Evolutionary conservation across 2,113 vertebrate genomes (phyloP).

Genomic region (Podilymbus podiceps): DNA sequence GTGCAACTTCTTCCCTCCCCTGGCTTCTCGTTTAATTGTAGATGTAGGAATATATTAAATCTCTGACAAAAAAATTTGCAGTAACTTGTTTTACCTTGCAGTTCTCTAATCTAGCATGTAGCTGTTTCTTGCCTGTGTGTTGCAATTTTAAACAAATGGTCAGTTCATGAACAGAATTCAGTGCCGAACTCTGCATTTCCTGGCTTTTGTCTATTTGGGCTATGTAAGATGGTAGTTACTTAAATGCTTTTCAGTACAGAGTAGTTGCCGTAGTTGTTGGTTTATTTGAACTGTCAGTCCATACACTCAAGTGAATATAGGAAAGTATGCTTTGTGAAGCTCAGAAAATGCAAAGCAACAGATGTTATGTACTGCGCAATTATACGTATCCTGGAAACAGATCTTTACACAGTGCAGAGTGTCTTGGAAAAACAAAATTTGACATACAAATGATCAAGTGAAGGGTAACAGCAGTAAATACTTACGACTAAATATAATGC

Average conservation of each 20-base stretch:
- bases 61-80: neutral
- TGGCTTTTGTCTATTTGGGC: neutral
- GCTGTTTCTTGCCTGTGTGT: neutral
- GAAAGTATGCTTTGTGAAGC: conserved; percentile 40
- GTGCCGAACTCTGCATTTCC: neutral
- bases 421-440: conserved; percentile 76
- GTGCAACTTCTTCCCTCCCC: neutral
- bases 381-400: conserved; percentile 78
- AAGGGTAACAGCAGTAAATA: conserved; percentile 70
- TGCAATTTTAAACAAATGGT: neutral
- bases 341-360: conserved; percentile 75
- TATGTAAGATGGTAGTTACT: neutral
- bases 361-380: conserved; percentile 74
- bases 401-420: conserved; percentile 68
- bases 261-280: neutral
- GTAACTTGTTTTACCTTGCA: neutral
- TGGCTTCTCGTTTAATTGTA: neutral
- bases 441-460: conserved; percentile 65
- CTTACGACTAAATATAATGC: conserved; percentile 49
- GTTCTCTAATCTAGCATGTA: neutral
- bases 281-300: conserved; percentile 60
- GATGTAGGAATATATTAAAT: neutral
- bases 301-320: conserved; percentile 23
- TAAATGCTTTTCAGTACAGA: neutral
- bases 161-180: neutral